Percentiles rank a stretch among this genome's conserved stretches.
These are phyloP conservation scores for Galeopsomyia nigrocyanea DNA, from an alignment of 2,888 invertebrate genomes.

Conservation along the genomic window DNA sequence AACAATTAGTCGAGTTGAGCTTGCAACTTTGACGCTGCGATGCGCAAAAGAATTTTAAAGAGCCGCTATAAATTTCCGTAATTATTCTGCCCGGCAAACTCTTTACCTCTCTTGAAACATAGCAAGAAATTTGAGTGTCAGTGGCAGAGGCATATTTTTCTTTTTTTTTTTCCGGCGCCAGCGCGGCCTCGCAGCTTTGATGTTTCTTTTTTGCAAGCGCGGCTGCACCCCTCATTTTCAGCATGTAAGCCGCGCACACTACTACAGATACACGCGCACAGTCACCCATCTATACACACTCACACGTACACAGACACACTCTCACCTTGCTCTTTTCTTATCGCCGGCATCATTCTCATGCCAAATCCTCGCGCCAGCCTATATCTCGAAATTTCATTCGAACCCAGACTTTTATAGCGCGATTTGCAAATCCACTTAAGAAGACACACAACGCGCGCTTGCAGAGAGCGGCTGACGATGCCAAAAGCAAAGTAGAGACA, in stretches of 20 bases:
- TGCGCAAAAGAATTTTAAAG: neutral
- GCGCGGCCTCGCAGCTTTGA: constrained; percentile 3
- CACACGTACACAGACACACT: neutral
- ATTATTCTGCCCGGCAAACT: constrained; percentile 12
- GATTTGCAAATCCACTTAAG: too few species aligned
- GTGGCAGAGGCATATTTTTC: neutral
- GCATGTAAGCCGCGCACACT: too few species aligned
- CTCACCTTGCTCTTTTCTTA: neutral
- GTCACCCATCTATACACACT: too few species aligned
- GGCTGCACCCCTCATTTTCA: neutral
- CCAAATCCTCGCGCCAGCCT: too few species aligned
- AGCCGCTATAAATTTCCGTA: neutral
- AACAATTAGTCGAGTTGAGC: too few species aligned
- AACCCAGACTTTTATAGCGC: too few species aligned
- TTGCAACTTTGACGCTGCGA: neutral
- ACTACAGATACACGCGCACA: too few species aligned
- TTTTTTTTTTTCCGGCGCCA: neutral
- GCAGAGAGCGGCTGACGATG: too few species aligned
- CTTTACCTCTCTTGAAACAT: constrained; percentile 10
- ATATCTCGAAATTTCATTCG: too few species aligned
- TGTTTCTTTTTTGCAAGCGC: constrained; percentile 6
- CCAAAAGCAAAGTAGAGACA: neutral
- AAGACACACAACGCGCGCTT: too few species aligned
- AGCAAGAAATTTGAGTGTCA: constrained; percentile 13
- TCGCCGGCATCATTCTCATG: too few species aligned